A percentile compares a stretch with the other conserved stretches of the same genome.
phyloP scores from a whole-genome alignment of 1,140 invertebrate species.

The Drosophila bocqueti region DNA sequence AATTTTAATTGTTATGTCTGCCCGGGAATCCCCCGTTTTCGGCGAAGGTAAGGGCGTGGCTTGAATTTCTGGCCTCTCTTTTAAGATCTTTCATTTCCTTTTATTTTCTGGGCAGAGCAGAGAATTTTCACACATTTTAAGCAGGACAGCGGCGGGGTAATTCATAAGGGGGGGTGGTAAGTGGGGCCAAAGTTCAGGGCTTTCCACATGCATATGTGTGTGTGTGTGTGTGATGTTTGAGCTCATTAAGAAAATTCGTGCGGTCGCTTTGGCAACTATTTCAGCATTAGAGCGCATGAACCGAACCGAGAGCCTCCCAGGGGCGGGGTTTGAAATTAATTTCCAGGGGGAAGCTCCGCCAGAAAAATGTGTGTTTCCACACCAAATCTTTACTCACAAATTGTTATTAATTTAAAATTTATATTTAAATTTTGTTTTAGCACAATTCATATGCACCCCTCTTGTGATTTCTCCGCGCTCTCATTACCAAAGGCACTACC shows the following conservation, averaged over 20 bases:
- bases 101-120: conserved; percentile 42
- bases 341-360: not conserved
- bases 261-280: conserved; percentile 75
- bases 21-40: conserved; percentile 15
- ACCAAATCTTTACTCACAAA: not conserved
- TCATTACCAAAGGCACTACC: conserved; percentile 2
- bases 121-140: conserved; percentile 61
- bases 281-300: conserved; percentile 32
- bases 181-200: conserved; percentile 48
- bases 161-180: not conserved
- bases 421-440: not conserved
- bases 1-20: conserved; percentile 73
- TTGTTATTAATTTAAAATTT: not conserved
- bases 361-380: not conserved
- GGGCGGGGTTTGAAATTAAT: not conserved
- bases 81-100: conserved; percentile 38
- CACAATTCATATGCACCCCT: not conserved
- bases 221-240: conserved; percentile 60
- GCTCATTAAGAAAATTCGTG: conserved; percentile 74
- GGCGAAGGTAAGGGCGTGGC: conserved; percentile 26
- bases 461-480: not conserved
- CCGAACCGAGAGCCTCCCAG: conserved; percentile 9
- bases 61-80: conserved; percentile 30
- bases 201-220: not conserved
- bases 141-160: conserved; percentile 8